These are phyloP conservation scores for Papilio aristodemus DNA, from an alignment of 1,140 invertebrate genomes.

Conservation along the genomic window DNA sequence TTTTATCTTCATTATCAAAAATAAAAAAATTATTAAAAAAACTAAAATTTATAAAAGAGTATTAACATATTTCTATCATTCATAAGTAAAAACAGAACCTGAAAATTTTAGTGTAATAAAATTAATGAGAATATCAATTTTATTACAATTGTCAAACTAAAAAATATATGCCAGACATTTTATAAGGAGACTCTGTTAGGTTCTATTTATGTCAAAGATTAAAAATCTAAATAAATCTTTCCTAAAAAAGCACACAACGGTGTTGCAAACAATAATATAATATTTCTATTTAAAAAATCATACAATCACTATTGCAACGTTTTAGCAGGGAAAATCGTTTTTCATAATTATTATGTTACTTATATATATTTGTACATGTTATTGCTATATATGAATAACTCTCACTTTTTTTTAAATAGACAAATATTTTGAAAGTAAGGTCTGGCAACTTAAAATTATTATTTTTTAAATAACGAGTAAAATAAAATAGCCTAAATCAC, in stretches of 20 bases:
- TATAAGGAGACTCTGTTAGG: background rate
- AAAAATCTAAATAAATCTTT: too few relatives aligned
- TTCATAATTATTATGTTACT: background rate
- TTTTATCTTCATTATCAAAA: background rate
- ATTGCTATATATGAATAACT: constrained; percentile 16
- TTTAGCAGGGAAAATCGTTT: background rate
- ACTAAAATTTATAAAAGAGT: background rate
- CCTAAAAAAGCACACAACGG: too few relatives aligned
- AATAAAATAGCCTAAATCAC: too few relatives aligned
- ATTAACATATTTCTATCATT: background rate
- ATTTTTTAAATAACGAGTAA: background rate
- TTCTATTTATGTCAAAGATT: too few relatives aligned
- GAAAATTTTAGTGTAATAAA: background rate
- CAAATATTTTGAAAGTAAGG: background rate
- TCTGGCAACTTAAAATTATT: background rate
- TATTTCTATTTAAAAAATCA: constrained; percentile 1
- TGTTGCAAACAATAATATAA: too few relatives aligned
- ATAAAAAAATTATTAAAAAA: too few relatives aligned
- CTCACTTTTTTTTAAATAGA: background rate
- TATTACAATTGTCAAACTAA: background rate
- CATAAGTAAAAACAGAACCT: background rate
- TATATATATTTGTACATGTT: constrained; percentile 11
- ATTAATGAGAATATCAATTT: too few relatives aligned
- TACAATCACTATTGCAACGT: background rate
- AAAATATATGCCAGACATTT: background rate